Evolutionary conservation across 2,797 vertebrate species (phyloP).

Genomic region (Echiichthys vipera): DNA sequence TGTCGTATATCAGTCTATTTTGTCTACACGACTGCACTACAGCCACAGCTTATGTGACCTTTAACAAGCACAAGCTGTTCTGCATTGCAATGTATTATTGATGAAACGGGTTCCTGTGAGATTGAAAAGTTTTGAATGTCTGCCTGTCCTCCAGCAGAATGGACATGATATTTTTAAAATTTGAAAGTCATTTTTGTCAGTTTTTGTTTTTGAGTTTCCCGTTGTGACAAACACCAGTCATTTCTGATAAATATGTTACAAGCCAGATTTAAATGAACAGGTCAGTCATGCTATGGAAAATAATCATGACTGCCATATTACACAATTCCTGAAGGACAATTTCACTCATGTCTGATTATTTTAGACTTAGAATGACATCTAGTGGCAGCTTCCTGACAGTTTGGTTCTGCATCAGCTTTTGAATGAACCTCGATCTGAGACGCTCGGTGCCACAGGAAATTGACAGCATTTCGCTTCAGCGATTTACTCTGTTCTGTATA

Average conservation of each 20-base stretch:
- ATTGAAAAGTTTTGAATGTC: neutral
- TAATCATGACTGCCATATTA: neutral
- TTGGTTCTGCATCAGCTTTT: conserved; percentile 18
- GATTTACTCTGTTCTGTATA: conserved; percentile 25
- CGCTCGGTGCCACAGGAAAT: conserved; percentile 30
- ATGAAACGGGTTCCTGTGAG: neutral
- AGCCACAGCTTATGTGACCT: conserved; percentile 1
- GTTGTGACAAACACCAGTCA: neutral
- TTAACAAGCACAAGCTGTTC: conserved; percentile 12
- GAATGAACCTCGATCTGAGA: conserved; percentile 21
- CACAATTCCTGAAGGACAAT: neutral
- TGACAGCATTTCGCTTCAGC: conserved; percentile 24
- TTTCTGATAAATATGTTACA: neutral
- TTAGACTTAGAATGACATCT: conserved; percentile 62
- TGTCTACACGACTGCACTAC: conserved; percentile 23
- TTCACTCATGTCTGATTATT: conserved; percentile 4
- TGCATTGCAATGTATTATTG: conserved; percentile 2
- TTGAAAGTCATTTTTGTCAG: too few relatives aligned
- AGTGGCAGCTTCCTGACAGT: conserved; percentile 56
- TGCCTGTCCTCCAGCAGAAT: neutral
- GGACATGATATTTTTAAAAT: too few relatives aligned
- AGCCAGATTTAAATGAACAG: neutral
- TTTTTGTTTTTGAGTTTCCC: neutral
- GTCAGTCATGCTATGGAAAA: neutral
- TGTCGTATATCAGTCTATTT: conserved; percentile 8